Conservation (phyloP, 2,113 vertebrate genomes). For the Corynorhinus townsendii region DNA sequence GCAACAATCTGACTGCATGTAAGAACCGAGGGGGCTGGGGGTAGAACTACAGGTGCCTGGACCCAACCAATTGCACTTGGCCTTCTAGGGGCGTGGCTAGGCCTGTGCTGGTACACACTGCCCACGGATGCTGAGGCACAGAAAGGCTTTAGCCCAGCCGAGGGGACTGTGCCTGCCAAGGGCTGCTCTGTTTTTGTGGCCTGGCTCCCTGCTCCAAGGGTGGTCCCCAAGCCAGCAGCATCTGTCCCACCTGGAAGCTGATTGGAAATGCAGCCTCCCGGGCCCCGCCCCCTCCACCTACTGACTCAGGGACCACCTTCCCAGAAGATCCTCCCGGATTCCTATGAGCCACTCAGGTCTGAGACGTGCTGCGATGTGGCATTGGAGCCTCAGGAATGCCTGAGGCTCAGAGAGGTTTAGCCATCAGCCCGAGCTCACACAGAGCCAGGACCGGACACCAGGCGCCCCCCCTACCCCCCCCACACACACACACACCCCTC, state of each 20-base stretch:
- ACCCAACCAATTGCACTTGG: background rate
- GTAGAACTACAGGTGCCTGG: background rate
- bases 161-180: accelerated
- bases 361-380: accelerated
- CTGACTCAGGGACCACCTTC: background rate
- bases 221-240: no score
- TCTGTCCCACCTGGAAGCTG: accelerated
- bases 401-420: background rate
- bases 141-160: background rate
- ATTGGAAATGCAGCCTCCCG: background rate
- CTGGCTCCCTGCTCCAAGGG: background rate
- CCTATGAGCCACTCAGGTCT: accelerated
- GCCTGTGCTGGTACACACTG: background rate
- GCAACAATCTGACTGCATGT: background rate
- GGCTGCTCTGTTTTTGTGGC: accelerated
- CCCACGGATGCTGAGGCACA: background rate
- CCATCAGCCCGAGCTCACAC: background rate
- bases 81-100: background rate
- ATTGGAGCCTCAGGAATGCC: background rate
- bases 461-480: no score
- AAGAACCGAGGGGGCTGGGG: no score
- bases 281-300: background rate
- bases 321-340: no score
- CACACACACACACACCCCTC: no score
- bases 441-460: background rate